Evolutionary conservation across 2,888 invertebrate genomes (phyloP).

Genomic region (Cylindroiulus punctatus): DNA sequence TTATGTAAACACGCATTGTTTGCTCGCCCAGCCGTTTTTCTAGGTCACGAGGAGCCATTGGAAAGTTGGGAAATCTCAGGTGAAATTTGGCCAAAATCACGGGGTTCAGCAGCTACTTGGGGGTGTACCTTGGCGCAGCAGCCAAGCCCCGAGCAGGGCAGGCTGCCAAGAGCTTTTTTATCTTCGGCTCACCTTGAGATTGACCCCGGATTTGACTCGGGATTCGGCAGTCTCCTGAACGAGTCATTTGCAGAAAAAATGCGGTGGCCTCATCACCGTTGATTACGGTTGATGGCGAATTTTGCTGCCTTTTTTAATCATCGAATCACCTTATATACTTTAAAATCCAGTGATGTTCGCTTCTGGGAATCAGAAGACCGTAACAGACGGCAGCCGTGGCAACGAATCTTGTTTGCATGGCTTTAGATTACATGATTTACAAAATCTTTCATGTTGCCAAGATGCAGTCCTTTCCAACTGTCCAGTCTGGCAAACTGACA

Average conservation of each 20-base stretch:
- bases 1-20: background rate
- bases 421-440: background rate
- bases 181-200: constrained; percentile 19
- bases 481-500: no score
- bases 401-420: background rate
- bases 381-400: background rate
- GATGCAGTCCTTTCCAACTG: no score
- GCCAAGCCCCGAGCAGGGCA: background rate
- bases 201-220: constrained; percentile 42
- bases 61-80: constrained; percentile 1
- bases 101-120: background rate
- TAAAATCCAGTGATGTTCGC: no score
- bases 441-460: background rate
- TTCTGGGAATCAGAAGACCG: no score
- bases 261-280: background rate
- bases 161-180: background rate
- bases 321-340: no score
- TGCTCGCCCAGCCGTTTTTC: background rate
- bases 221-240: background rate
- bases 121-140: no score
- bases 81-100: background rate
- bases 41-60: background rate
- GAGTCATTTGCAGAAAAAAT: background rate
- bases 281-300: background rate
- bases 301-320: background rate